phyloP scores from a whole-genome alignment of 2,888 invertebrate genomes.

The Harpalus rubripes region DNA sequence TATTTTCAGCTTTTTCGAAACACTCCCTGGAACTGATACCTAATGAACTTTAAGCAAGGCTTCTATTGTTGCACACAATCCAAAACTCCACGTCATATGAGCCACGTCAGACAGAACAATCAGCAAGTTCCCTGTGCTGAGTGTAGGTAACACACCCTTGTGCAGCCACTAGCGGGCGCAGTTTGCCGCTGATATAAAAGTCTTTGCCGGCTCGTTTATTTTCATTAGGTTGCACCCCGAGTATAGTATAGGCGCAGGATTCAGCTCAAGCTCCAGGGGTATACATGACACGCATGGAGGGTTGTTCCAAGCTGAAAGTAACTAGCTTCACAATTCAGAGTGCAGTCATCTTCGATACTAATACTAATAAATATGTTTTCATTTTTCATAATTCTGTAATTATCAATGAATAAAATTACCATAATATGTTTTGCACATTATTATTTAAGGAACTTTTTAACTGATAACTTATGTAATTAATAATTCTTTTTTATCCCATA shows the following conservation, averaged over 20 bases:
- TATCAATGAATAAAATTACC: too few relatives aligned
- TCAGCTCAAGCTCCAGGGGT: neutral
- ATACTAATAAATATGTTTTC: neutral
- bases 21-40: too few relatives aligned
- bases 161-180: slow-evolving; percentile 32
- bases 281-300: neutral
- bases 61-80: neutral
- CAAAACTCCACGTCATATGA: neutral
- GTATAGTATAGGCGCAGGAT: slow-evolving; percentile 2
- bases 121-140: slow-evolving; percentile 1
- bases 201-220: slow-evolving; percentile 73
- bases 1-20: too few relatives aligned
- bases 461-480: too few relatives aligned
- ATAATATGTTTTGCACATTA: too few relatives aligned
- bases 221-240: slow-evolving; percentile 71
- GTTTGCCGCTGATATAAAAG: slow-evolving; percentile 69
- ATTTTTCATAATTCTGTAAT: too few relatives aligned
- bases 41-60: too few relatives aligned
- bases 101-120: slow-evolving; percentile 22
- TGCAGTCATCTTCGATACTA: neutral
- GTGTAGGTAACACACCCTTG: slow-evolving; percentile 55
- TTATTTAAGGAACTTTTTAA: too few relatives aligned
- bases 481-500: too few relatives aligned
- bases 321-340: neutral
- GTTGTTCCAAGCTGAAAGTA: neutral